Evolutionary conservation across 2,113 vertebrate species (phyloP).

Genomic region (Mus pahari): DNA sequence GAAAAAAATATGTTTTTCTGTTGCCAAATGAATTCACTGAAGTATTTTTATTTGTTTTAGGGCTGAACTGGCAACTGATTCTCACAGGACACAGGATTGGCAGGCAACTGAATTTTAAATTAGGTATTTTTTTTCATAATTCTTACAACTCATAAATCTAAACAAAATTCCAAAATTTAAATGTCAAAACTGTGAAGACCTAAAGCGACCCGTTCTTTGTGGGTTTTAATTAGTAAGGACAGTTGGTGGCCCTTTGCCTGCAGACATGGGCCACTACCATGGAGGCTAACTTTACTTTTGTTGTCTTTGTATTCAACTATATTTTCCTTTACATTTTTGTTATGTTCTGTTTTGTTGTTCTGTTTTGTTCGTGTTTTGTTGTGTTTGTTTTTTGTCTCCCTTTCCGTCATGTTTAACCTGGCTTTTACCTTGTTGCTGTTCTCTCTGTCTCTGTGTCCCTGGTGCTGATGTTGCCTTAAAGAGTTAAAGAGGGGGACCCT

Average conservation of each 20-base stretch:
- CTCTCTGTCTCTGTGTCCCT: not conserved
- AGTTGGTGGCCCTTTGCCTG: slow-evolving; percentile 48
- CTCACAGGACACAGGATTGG: slow-evolving; percentile 65
- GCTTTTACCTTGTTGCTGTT: too few relatives aligned
- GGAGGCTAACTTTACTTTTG: not conserved
- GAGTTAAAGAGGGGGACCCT: not conserved
- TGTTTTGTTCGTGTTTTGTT: not conserved
- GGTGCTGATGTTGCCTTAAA: not conserved
- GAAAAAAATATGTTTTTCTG: slow-evolving; percentile 24
- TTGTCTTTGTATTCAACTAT: not conserved
- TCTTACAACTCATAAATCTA: slow-evolving; percentile 70
- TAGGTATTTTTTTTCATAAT: slow-evolving; percentile 73
- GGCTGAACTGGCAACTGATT: slow-evolving; percentile 61
- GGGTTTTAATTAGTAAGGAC: slow-evolving; percentile 34
- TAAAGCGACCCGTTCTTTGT: slow-evolving; percentile 20
- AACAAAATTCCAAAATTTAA: slow-evolving; percentile 69
- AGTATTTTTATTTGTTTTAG: slow-evolving; percentile 67
- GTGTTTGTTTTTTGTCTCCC: not conserved
- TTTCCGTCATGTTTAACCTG: not conserved
- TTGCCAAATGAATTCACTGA: not conserved
- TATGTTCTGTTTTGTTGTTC: not conserved
- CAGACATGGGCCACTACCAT: not conserved
- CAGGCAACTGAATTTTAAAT: slow-evolving; percentile 67
- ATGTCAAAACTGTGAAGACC: slow-evolving; percentile 72
- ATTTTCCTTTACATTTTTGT: not conserved